A percentile compares a stretch with the other conserved stretches of the same genome.
Evolutionary conservation across 2,888 invertebrate species (phyloP).

Genomic region (Aelia acuminata): DNA sequence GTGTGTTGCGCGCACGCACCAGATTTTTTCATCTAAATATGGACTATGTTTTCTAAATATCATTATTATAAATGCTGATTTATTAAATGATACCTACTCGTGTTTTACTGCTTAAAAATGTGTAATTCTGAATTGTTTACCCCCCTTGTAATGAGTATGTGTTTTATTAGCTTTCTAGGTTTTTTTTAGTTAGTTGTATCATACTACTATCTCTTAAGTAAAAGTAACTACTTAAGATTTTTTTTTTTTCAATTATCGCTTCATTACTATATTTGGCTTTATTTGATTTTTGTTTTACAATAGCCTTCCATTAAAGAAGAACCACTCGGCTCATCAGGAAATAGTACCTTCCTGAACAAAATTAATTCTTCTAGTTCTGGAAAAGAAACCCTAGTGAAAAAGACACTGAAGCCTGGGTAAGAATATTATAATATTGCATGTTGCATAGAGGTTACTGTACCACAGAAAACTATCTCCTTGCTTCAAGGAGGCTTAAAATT

Average conservation of each 20-base stretch:
- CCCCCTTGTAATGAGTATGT: too few species aligned
- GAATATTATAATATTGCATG: background rate
- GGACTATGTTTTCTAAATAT: too few species aligned
- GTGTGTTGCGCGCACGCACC: too few species aligned
- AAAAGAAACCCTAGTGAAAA: slow-evolving; percentile 62
- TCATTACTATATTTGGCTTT: too few species aligned
- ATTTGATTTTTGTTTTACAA: background rate
- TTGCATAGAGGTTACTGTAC: too few species aligned
- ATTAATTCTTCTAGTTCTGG: background rate
- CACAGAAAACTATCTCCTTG: too few species aligned
- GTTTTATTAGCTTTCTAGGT: background rate
- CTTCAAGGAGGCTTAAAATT: too few species aligned
- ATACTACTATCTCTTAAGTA: background rate
- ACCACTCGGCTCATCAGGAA: background rate
- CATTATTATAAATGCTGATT: too few species aligned
- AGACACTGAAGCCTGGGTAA: slow-evolving; percentile 63
- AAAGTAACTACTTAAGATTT: background rate
- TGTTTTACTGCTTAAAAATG: too few species aligned
- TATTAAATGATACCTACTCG: background rate
- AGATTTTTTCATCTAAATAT: too few species aligned
- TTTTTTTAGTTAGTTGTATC: background rate
- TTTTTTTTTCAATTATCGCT: background rate
- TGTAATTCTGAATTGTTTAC: too few species aligned
- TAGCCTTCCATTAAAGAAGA: slow-evolving; percentile 36
- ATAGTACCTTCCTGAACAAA: slow-evolving; percentile 43